phyloP scores from a whole-genome alignment of 1,140 invertebrate species.

The Agrypnia vestita region DNA sequence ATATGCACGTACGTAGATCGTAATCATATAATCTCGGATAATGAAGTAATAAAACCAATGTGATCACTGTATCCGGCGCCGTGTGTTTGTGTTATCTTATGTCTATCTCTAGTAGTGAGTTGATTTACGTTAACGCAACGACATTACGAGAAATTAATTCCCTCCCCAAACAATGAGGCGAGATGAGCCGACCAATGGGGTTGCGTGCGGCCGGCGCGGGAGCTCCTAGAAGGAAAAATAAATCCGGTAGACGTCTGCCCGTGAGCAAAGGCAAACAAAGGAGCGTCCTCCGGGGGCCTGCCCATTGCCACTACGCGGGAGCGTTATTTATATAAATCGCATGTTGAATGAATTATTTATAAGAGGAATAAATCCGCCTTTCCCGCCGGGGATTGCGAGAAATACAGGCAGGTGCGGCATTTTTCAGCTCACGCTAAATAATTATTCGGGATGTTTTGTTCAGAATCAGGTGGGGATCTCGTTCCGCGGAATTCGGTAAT shows the following conservation, averaged over 20 bases:
- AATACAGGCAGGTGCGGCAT: not conserved
- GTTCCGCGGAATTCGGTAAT: too few relatives aligned
- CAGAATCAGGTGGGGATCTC: too few relatives aligned
- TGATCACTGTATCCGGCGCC: too few relatives aligned
- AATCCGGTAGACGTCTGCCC: not conserved
- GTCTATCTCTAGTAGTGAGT: too few relatives aligned
- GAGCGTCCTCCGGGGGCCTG: not conserved
- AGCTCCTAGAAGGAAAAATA: not conserved
- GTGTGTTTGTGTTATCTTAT: too few relatives aligned
- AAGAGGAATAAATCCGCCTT: slow-evolving; percentile 14
- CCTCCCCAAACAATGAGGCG: not conserved
- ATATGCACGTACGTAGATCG: too few relatives aligned
- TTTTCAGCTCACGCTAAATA: too few relatives aligned
- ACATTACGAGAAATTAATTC: not conserved
- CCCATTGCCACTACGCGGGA: not conserved
- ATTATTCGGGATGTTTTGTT: too few relatives aligned
- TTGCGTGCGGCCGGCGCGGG: slow-evolving; percentile 4
- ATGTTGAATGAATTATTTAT: slow-evolving; percentile 32
- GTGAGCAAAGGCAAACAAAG: too few relatives aligned
- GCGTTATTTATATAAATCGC: slow-evolving; percentile 27
- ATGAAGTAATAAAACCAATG: too few relatives aligned
- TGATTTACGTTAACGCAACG: not conserved
- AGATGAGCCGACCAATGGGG: not conserved
- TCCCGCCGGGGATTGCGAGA: not conserved
- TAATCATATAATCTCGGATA: too few relatives aligned